These are phyloP conservation scores for Salpingus planirostris DNA, from an alignment of 2,888 invertebrate genomes.

Conservation along the genomic window DNA sequence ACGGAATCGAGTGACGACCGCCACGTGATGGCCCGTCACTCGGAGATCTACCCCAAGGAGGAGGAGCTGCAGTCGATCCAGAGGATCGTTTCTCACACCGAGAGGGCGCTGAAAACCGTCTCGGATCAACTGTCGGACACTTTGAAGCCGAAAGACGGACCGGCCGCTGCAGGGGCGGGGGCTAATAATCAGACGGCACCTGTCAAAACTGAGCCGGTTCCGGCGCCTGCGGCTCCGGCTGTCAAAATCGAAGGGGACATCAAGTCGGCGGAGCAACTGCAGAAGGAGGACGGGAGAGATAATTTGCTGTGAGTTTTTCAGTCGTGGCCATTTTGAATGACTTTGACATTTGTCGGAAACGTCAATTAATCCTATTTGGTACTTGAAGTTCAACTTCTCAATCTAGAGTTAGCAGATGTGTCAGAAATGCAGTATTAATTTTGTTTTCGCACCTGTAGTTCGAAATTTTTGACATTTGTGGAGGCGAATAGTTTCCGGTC, in stretches of 20 bases:
- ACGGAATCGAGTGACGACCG: conserved; percentile 94
- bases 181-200: conserved; percentile 12
- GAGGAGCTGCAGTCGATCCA: conserved; percentile 83
- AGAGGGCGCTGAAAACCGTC: conserved; percentile 88
- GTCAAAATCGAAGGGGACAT: conserved; percentile 25
- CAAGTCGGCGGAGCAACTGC: conserved; percentile 28
- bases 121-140: conserved; percentile 77
- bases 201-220: conserved; percentile 32
- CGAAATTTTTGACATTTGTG: too few species aligned
- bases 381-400: too few species aligned
- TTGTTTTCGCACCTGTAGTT: too few species aligned
- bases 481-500: too few species aligned
- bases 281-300: conserved; percentile 67
- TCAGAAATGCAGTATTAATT: too few species aligned
- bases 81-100: conserved; percentile 85
- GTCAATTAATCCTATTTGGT: too few species aligned
- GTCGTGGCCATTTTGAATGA: conserved; percentile 2
- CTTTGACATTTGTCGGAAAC: neutral
- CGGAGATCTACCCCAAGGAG: conserved; percentile 89
- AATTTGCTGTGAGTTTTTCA: conserved; percentile 66
- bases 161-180: conserved; percentile 4
- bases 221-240: conserved; percentile 42
- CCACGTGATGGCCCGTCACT: conserved; percentile 88
- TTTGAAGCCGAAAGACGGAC: conserved; percentile 35
- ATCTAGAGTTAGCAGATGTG: too few species aligned